Base-by-base conservation (phyloP, 2,888 invertebrate species). In the Mylabris sibirica region DNA sequence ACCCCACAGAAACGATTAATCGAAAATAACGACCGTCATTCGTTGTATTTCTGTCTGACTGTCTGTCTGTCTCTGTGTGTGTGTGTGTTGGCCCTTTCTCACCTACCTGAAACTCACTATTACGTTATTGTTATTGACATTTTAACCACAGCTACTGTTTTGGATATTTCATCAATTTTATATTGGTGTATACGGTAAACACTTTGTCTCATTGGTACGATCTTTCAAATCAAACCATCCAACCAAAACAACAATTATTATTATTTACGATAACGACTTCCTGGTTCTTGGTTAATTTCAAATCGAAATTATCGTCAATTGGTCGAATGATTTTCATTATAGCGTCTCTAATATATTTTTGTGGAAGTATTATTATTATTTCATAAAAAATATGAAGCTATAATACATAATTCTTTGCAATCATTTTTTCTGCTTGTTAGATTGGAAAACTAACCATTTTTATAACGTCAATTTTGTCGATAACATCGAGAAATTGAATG, bases 21-120 rank as follows among this genome's bases (percentile, higher is more conserved):
- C 67, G 70, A 67, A 70, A 70, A 70, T 70, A 70, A 70, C 67
- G 70, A 70, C 53, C 64, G 38, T 24, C 49, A 53, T 53, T 17
- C 17, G 44, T 44, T 22, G 49, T 53, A 24, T 57, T 41, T n/a
- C 3, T 44, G 1, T 44, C 17, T 44, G 3, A 30, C 4, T 30
- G n/a, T n/a, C n/a, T 38, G 38, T 38, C 8, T 3, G 12, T 38
- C 2, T 44, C 2, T 14, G 41, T 41, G 14, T 44, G 4, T 17
- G 2, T 11, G n/a, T 44, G 17, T 44, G 4, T 4, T 4, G 44
- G 17, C 1, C 44, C 44, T 44, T 3, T n/a, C 57, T 57, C 57
- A 57, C 24, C 57, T 57, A 57, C 57, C 57, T 57, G 57, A 24
- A 57, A 24, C 12, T 57, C 5, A 8, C 4, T 17, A 5, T n/a